Conservation (phyloP, 30 jellyfish, hydroid and myxozoan species). For the Pseudorhiza aurosa region DNA sequence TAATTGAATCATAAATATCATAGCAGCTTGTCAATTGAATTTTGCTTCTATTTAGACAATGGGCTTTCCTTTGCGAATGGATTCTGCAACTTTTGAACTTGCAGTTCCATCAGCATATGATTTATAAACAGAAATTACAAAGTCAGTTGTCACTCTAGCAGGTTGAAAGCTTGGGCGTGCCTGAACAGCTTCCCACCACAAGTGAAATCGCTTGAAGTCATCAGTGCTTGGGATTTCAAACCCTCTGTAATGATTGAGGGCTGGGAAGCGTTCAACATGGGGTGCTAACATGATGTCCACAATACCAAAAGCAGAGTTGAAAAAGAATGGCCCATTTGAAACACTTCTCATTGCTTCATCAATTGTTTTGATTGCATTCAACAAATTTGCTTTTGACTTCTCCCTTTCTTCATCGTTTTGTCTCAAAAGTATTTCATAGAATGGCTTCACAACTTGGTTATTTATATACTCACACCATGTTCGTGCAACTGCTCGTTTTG, state of each 20-base stretch:
- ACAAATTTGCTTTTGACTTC: conserved; percentile 26
- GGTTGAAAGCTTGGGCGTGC: conserved; percentile 49
- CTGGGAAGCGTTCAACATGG: conserved; percentile 60
- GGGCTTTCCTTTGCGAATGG: conserved; percentile 30
- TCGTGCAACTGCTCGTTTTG: conserved; percentile 53
- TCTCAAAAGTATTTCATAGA: conserved; percentile 29
- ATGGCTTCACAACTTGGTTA: conserved; percentile 1
- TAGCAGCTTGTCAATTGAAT: no score
- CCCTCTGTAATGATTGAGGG: conserved; percentile 37
- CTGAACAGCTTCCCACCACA: conserved; percentile 70
- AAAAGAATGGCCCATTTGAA: conserved; percentile 67
- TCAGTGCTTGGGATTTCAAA: conserved; percentile 58
- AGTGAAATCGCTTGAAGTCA: conserved; percentile 39
- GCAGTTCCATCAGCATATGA: conserved; percentile 44
- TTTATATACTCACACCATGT: conserved; percentile 53
- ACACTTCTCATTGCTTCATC: conserved; percentile 25
- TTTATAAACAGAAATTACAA: conserved; percentile 7
- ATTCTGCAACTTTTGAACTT: conserved; percentile 55
- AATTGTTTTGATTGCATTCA: conserved; percentile 11
- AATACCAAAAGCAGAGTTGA: conserved; percentile 56
- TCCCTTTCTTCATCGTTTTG: conserved; percentile 36
- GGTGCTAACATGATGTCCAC: conserved; percentile 76
- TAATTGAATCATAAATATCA: no score
- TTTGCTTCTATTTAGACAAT: conserved; percentile 20
- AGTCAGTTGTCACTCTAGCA: conserved; percentile 6